phyloP scores from a whole-genome alignment of 2,888 invertebrate genomes.

The Cerastoderma edule region DNA sequence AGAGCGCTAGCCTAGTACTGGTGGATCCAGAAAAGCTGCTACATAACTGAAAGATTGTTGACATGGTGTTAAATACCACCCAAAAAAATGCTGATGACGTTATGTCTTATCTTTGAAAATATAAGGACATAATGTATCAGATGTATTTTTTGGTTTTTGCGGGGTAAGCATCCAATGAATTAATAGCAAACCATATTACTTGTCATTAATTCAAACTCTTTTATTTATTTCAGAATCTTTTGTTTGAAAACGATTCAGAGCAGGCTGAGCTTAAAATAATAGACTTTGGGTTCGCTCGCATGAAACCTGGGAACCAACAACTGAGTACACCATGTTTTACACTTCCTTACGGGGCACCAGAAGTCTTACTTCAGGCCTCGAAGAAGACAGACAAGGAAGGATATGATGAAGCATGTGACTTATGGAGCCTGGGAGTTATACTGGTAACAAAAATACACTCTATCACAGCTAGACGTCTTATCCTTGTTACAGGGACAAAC shows the following conservation, averaged over 20 bases:
- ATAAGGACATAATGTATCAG: too few species aligned
- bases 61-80: too few species aligned
- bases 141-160: too few species aligned
- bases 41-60: too few species aligned
- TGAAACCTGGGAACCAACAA: conserved; percentile 85
- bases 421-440: conserved; percentile 98
- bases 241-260: conserved; percentile 87
- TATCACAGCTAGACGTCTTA: neutral
- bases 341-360: conserved; percentile 97
- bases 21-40: too few species aligned
- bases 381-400: conserved; percentile 73
- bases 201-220: too few species aligned
- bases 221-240: conserved; percentile 87
- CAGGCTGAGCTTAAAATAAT: conserved; percentile 92
- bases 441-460: conserved; percentile 86
- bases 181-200: too few species aligned
- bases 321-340: conserved; percentile 95
- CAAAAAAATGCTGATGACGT: too few species aligned
- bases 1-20: too few species aligned
- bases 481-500: neutral
- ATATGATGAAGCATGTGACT: conserved; percentile 96
- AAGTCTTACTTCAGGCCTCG: conserved; percentile 90
- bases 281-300: conserved; percentile 98
- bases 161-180: too few species aligned
- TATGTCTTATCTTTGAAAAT: too few species aligned